Conservation (phyloP, 64 coral and sea anemone genomes). For the Catalaphyllia jardinei region DNA sequence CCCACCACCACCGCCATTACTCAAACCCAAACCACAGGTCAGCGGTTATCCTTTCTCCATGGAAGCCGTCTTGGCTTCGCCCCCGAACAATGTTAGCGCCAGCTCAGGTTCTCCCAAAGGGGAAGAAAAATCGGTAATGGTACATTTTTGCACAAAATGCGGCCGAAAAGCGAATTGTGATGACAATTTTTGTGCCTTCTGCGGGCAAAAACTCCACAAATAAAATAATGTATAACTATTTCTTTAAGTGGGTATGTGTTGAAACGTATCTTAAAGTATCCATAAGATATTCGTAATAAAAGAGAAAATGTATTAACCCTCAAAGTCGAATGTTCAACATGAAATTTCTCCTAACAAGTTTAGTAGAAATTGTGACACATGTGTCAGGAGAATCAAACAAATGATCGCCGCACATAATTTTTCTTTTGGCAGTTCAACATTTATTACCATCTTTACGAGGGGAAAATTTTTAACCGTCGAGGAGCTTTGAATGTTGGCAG, state of each 20-base stretch:
- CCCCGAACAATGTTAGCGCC: not conserved
- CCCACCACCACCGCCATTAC: conserved; percentile 70
- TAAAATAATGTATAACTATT: not conserved
- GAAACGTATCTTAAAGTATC: not conserved
- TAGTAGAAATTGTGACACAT: not conserved
- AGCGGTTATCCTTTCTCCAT: conserved; percentile 63
- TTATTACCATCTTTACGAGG: not conserved
- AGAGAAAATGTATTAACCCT: not conserved
- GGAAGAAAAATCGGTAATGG: conserved; percentile 42
- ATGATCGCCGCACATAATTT: not conserved
- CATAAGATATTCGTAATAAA: not conserved
- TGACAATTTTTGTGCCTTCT: conserved; percentile 93
- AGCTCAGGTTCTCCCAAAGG: conserved; percentile 45
- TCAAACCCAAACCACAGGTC: conserved; percentile 82
- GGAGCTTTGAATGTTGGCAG: not conserved
- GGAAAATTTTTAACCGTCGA: not conserved
- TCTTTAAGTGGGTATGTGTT: not conserved
- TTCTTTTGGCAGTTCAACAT: not conserved
- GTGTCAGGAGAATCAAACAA: no score
- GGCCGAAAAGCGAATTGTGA: conserved; percentile 65
- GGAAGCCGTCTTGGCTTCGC: conserved; percentile 61
- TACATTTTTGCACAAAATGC: conserved; percentile 94
- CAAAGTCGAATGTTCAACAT: not conserved
- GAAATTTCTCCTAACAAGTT: not conserved
- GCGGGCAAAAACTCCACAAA: conserved; percentile 90